Conservation (phyloP, 2,888 invertebrate genomes). For the Ypsolopha scabrella region DNA sequence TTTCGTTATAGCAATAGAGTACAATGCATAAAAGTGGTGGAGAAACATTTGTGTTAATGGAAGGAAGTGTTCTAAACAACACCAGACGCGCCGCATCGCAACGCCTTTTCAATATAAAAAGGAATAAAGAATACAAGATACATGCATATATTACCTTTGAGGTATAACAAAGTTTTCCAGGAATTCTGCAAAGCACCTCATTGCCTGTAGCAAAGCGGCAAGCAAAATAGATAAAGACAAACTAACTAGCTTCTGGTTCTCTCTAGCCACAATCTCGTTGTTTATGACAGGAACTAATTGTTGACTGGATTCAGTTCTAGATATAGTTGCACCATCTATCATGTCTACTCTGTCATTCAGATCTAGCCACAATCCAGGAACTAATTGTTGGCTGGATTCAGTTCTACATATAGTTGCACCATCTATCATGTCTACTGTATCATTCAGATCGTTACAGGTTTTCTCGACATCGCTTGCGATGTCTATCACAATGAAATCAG, state of each 20-base stretch:
- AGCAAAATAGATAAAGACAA: slow-evolving; percentile 71
- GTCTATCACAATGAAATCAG: slow-evolving; percentile 60
- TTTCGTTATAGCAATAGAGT: too few species aligned
- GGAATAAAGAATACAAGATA: background rate
- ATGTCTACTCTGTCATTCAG: slow-evolving; percentile 40
- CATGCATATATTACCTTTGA: slow-evolving; percentile 34
- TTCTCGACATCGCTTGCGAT: slow-evolving; percentile 26
- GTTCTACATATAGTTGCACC: too few species aligned
- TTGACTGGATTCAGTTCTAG: slow-evolving; percentile 40
- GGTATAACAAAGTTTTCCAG: slow-evolving; percentile 69
- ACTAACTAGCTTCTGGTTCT: slow-evolving; percentile 67
- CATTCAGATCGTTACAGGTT: background rate
- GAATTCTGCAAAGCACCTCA: slow-evolving; percentile 73
- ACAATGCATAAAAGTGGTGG: too few species aligned
- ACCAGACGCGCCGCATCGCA: too few species aligned
- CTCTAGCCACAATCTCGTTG: slow-evolving; percentile 51
- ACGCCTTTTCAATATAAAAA: too few species aligned
- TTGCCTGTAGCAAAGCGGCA: slow-evolving; percentile 72
- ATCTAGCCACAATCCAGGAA: slow-evolving; percentile 24
- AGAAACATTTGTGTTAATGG: too few species aligned
- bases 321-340: slow-evolving; percentile 36
- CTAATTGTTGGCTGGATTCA: background rate
- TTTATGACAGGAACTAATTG: slow-evolving; percentile 56
- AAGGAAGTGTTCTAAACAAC: too few species aligned
- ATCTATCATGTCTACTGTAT: background rate